Percentiles rank a stretch among this genome's conserved stretches.
Evolutionary conservation across 2,113 vertebrate species (phyloP).

Genomic region (Prinia subflava): DNA sequence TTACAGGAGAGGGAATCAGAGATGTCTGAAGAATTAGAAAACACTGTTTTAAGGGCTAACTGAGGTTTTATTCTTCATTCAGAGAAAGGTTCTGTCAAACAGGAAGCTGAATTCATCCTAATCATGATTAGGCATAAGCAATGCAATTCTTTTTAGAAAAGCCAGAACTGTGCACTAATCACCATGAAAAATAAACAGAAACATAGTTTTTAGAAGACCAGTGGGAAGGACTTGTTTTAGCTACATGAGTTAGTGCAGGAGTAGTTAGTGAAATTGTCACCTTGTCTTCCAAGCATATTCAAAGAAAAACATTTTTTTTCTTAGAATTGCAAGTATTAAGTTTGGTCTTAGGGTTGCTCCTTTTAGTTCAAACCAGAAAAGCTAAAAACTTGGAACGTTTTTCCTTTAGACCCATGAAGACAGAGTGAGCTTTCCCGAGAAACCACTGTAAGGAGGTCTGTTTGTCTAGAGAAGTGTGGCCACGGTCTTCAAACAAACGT

Average conservation of each 20-base stretch:
- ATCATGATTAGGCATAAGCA: background rate
- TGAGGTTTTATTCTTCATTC: background rate
- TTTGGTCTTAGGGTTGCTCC: background rate
- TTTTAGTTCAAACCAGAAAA: background rate
- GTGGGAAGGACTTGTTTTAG: background rate
- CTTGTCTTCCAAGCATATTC: background rate
- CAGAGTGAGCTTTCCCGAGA: background rate
- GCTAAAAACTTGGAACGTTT: background rate
- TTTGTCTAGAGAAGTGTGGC: background rate
- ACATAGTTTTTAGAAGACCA: background rate
- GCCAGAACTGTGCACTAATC: fast-evolving
- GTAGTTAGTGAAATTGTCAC: background rate
- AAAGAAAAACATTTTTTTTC: background rate
- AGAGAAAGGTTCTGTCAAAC: background rate
- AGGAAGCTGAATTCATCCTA: background rate
- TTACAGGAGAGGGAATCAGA: background rate
- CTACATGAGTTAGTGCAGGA: background rate
- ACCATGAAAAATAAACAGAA: background rate
- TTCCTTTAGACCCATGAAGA: background rate
- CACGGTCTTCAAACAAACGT: background rate
- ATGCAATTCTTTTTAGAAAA: background rate
- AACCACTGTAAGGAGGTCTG: background rate
- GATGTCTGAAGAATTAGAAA: background rate
- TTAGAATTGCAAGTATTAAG: background rate
- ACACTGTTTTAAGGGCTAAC: background rate